Percentiles rank a stretch among this genome's conserved stretches.
Conservation (phyloP, 2,797 vertebrate species). For the Phoebastria nigripes region DNA sequence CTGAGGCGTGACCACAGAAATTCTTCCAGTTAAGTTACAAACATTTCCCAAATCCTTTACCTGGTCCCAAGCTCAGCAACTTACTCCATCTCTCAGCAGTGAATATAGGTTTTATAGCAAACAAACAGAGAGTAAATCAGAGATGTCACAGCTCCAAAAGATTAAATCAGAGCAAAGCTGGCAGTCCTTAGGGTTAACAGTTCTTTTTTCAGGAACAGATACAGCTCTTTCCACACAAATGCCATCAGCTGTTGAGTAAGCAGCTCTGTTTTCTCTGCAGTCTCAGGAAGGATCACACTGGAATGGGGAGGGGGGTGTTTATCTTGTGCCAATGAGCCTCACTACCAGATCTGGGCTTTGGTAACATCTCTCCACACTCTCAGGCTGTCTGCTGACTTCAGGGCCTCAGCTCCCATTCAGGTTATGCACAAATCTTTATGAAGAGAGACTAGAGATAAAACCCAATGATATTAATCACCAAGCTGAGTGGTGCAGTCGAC, state of each 20-base stretch:
- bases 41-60: background rate
- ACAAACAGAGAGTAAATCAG: background rate
- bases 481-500: no score
- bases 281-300: background rate
- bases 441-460: background rate
- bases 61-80: background rate
- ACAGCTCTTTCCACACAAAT: slow-evolving; percentile 24
- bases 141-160: background rate
- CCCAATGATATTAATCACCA: background rate
- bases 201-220: background rate
- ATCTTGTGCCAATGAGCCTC: background rate
- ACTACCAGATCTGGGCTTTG: background rate
- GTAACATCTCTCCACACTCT: background rate
- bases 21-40: background rate
- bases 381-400: background rate
- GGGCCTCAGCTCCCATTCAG: background rate
- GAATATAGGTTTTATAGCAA: background rate
- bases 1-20: background rate
- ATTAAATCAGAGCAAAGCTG: slow-evolving; percentile 10
- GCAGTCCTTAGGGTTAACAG: background rate
- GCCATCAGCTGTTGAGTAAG: slow-evolving; percentile 30
- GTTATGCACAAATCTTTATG: background rate
- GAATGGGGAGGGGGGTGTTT: background rate
- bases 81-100: background rate
- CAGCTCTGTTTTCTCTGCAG: slow-evolving; percentile 9